Evolutionary conservation across 2,888 invertebrate species (phyloP).

Genomic region (Megaustenia siamemsis): DNA sequence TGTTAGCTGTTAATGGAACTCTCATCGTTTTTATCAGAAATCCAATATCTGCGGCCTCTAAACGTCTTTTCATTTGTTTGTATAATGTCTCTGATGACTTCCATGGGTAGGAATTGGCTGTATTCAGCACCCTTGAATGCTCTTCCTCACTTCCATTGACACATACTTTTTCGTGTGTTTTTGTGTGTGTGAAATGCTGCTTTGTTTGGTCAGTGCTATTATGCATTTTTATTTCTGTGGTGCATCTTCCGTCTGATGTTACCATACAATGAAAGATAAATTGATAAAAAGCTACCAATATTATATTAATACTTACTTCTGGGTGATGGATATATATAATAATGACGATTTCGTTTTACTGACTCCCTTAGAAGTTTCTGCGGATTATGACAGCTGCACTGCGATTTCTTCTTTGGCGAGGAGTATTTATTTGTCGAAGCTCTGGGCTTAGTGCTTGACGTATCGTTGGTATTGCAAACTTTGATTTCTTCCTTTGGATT

Average conservation of each 20-base stretch:
- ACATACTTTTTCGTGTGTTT: not conserved
- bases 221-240: no score
- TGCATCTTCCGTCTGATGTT: no score
- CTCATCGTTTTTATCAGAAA: no score
- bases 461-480: not conserved
- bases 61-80: no score
- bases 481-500: not conserved
- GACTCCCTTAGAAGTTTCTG: not conserved
- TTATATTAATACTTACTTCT: not conserved
- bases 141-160: no score
- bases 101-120: no score
- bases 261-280: not conserved
- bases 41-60: no score
- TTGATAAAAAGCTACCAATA: not conserved
- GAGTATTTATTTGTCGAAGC: not conserved
- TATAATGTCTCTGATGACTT: no score
- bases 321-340: constrained; percentile 2
- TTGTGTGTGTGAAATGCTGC: not conserved
- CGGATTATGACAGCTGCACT: not conserved
- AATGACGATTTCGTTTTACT: not conserved
- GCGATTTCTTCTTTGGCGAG: not conserved
- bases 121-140: no score
- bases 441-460: not conserved
- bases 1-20: no score
- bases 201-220: not conserved